Base-by-base conservation (phyloP, 2,797 vertebrate genomes). In the Pantherophis vulpinus region DNA sequence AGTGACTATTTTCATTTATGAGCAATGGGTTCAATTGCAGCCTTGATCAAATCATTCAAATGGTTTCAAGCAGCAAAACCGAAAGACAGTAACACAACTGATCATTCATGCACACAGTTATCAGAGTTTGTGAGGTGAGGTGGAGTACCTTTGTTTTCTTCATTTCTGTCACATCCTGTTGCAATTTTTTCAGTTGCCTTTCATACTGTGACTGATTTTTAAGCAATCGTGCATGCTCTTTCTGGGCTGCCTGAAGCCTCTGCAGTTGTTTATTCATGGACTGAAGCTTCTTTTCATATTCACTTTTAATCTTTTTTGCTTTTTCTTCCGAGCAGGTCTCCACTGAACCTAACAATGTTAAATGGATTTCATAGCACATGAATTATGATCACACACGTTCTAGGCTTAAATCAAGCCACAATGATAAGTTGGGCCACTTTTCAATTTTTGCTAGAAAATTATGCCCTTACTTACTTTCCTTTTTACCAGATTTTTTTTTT, bases 131-230 rank as follows among this genome's bases (percentile, higher is more conserved):
- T 55, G 14, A 55, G 93, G 95, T 70, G 20, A 8, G 47, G 79
- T 56, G 14, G 37, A 0, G 37, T 96, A 99, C 99, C 99, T 99
- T 99, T n/a, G 98, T 99, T 97, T 99, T 99, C 97, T 99, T 99
- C 99, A 99, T 99, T 96, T 99, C 99, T 2, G 97, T 97, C 95
- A 99, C 99, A n/a, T 99, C 99, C 95, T 98, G 98, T 96, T 99
- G 99, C 55, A 99, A 97, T 88, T 99, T 99, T 96, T 97, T 99
- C 93, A 99, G 98, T 92, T 99, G 99, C 66, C 99, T 99, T 98
- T 99, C 99, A 93, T 99, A 99, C 79, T 99, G 99, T 25, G 99
- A 99, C 93, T 99, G 99, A 97, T 99, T 99, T 98, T 98, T 99
- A 94, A 99, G 98, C 90, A 99, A 97, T 2, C 99, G 98, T 0